Evolutionary conservation across 2,888 invertebrate genomes (phyloP).

Genomic region (Andrena minutula): DNA sequence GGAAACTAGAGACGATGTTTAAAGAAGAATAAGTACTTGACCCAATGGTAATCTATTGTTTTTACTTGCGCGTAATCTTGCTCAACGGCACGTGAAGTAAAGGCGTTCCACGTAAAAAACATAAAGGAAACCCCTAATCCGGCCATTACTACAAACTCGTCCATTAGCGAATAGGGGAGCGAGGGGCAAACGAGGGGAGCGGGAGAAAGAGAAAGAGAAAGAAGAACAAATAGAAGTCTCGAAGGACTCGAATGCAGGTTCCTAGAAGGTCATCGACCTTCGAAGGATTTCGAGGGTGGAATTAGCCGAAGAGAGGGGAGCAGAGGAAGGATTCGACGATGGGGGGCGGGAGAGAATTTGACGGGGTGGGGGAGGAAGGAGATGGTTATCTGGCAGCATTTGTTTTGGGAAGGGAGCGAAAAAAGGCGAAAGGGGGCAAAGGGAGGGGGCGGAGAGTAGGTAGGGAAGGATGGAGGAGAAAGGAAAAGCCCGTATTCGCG

Average conservation of each 20-base stretch:
- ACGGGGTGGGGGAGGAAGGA: neutral
- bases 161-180: slow-evolving; percentile 23
- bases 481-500: slow-evolving; percentile 56
- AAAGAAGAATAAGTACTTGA: slow-evolving; percentile 1
- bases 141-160: slow-evolving; percentile 52
- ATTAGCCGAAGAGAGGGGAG: slow-evolving; percentile 52
- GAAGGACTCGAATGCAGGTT: slow-evolving; percentile 24
- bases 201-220: slow-evolving; percentile 8
- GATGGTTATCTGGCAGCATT: slow-evolving; percentile 70
- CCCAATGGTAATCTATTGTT: slow-evolving; percentile 3
- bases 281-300: slow-evolving; percentile 52
- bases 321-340: neutral
- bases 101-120: neutral
- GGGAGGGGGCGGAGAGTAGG: slow-evolving; percentile 2
- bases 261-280: slow-evolving; percentile 51
- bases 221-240: slow-evolving; percentile 41
- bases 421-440: slow-evolving; percentile 9
- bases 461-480: neutral
- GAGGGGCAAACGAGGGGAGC: neutral
- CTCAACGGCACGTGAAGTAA: neutral
- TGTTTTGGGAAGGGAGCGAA: slow-evolving; percentile 55
- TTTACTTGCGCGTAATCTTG: slow-evolving; percentile 2
- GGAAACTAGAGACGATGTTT: too few relatives aligned
- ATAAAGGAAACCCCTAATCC: slow-evolving; percentile 45
- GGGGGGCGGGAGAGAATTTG: neutral